A percentile compares a stretch with the other conserved stretches of the same genome.
These are phyloP conservation scores for Suricata suricatta DNA, from an alignment of 2,113 vertebrate genomes.

Conservation along the genomic window DNA sequence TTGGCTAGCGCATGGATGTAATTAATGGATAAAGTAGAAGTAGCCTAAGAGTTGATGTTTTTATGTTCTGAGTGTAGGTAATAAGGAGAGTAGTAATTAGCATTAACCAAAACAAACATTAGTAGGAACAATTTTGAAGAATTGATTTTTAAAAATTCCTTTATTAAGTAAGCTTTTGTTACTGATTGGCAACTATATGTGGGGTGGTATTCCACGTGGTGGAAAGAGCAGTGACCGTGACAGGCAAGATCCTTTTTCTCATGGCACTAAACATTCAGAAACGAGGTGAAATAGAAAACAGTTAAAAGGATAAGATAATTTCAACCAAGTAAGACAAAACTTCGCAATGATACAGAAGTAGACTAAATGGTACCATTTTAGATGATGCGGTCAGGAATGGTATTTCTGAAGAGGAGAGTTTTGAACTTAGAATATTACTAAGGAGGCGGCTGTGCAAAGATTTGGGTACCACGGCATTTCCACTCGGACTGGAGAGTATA, in stretches of 20 bases:
- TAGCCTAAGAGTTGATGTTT: neutral
- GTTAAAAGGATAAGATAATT: neutral
- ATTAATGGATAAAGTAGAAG: neutral
- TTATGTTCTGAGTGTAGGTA: neutral
- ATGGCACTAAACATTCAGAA: neutral
- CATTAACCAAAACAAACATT: neutral
- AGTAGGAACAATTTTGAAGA: neutral
- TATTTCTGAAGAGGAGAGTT: constrained; percentile 36
- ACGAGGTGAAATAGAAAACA: neutral
- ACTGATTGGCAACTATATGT: neutral
- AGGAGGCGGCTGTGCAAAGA: neutral
- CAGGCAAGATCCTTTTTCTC: neutral
- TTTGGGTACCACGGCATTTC: neutral
- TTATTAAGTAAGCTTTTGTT: neutral
- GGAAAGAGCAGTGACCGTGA: neutral
- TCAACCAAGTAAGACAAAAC: neutral
- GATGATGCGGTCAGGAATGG: neutral
- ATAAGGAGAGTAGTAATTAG: neutral
- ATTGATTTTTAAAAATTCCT: neutral
- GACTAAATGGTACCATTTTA: neutral
- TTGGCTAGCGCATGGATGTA: neutral
- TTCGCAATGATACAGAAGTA: neutral
- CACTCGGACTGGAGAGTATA: neutral
- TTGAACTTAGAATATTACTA: neutral
- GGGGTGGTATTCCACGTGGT: neutral